Conservation (phyloP, 2,888 invertebrate species). For the Geophilus truncorum region DNA sequence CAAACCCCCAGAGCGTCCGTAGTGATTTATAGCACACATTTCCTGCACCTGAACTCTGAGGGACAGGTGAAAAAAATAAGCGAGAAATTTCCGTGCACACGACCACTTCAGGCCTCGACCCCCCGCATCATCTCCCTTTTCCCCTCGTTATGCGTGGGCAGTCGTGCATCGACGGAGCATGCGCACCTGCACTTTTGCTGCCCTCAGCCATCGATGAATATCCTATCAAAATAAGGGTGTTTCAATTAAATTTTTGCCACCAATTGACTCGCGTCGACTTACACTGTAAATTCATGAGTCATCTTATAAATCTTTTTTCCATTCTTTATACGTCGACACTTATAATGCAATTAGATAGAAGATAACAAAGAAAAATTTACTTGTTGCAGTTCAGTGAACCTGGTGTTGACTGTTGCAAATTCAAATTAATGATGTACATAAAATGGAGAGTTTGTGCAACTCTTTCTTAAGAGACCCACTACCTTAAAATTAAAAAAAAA, state of each 20-base stretch:
- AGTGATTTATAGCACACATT: slow-evolving; percentile 4
- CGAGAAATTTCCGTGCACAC: slow-evolving; percentile 27
- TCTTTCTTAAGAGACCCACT: no score
- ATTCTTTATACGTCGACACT: background rate
- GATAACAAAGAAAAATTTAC: background rate
- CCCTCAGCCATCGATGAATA: background rate
- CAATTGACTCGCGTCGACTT: background rate
- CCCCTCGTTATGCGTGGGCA: slow-evolving; percentile 27
- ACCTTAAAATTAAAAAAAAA: no score
- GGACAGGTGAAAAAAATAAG: slow-evolving; percentile 27
- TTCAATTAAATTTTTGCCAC: background rate
- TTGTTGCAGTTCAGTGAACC: background rate
- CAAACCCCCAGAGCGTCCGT: background rate
- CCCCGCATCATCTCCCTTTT: slow-evolving; percentile 17
- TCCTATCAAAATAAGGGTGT: background rate
- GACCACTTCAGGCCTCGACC: slow-evolving; percentile 25
- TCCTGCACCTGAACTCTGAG: slow-evolving; percentile 16
- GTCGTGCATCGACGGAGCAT: slow-evolving; percentile 14
- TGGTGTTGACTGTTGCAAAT: background rate
- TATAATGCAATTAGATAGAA: background rate
- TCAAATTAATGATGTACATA: background rate
- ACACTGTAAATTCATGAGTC: background rate
- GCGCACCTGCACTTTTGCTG: slow-evolving; percentile 3
- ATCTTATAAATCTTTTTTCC: background rate
- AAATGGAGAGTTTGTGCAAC: background rate